phyloP scores from a whole-genome alignment of 2,888 invertebrate genomes.

The Argyresthia goedartella region DNA sequence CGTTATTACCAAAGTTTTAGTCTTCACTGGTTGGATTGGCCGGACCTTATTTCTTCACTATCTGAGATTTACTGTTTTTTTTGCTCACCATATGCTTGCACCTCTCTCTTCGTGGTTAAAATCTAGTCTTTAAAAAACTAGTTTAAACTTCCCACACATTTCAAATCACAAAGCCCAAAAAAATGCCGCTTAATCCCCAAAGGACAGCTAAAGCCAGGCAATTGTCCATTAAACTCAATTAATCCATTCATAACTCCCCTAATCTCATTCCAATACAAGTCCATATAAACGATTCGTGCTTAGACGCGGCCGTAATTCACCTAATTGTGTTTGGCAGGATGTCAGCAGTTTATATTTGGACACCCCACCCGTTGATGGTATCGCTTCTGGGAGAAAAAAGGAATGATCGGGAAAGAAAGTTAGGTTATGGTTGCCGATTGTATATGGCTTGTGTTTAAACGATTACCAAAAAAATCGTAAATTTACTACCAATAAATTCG shows the following conservation, averaged over 20 bases:
- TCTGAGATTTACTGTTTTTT: no score
- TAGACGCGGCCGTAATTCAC: not conserved
- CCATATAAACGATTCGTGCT: slow-evolving; percentile 11
- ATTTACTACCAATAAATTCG: no score
- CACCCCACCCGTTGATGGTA: not conserved
- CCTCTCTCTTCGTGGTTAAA: no score
- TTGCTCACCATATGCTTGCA: no score
- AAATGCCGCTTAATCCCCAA: not conserved
- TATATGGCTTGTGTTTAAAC: no score
- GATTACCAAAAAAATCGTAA: no score
- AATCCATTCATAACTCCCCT: not conserved
- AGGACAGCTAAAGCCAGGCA: not conserved
- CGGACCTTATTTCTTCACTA: no score
- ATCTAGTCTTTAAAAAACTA: no score
- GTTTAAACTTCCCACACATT: no score
- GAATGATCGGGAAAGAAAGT: not conserved
- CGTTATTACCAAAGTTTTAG: no score
- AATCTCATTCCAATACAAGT: not conserved
- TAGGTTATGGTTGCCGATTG: not conserved
- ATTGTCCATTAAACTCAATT: not conserved
- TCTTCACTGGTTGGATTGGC: no score
- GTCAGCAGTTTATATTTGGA: slow-evolving; percentile 7
- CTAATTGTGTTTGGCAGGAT: slow-evolving; percentile 24
- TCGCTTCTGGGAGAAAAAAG: not conserved
- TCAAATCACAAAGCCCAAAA: no score